phyloP scores from a whole-genome alignment of 2,113 vertebrate species.

The Ctenodactylus gundi region DNA sequence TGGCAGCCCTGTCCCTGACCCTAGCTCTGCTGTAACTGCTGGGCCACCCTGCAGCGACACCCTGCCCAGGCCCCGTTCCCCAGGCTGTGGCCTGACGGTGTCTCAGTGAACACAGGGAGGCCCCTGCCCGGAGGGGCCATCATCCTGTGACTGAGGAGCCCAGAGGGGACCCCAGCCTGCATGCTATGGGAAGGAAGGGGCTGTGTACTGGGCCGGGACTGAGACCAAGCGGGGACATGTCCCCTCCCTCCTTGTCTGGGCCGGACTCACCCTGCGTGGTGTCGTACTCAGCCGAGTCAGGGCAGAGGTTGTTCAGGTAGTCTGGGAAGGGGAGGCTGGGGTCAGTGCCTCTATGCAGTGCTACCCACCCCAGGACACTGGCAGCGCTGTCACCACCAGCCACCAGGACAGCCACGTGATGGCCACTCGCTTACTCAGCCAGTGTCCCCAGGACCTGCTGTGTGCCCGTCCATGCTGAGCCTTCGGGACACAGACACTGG shows the following conservation, averaged over 20 bases:
- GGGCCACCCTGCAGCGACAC: background rate
- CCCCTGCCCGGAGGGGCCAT: accelerated
- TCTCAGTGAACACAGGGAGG: background rate
- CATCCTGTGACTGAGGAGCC: too few relatives aligned
- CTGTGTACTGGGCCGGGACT: background rate
- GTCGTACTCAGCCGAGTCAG: slow-evolving; percentile 96
- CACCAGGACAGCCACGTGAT: background rate
- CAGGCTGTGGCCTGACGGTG: background rate
- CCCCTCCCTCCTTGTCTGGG: accelerated
- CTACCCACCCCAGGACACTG: too few relatives aligned
- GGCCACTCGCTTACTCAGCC: background rate
- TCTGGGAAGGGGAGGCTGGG: slow-evolving; percentile 83
- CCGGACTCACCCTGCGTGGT: slow-evolving; percentile 92
- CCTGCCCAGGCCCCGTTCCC: background rate
- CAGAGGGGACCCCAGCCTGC: background rate
- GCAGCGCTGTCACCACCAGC: background rate
- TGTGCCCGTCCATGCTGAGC: background rate
- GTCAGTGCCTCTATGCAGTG: too few relatives aligned
- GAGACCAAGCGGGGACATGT: accelerated
- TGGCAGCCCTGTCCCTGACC: too few relatives aligned
- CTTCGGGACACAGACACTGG: too few relatives aligned
- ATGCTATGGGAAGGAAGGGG: too few relatives aligned
- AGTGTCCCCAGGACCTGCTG: background rate
- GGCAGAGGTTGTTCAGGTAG: slow-evolving; percentile 98
- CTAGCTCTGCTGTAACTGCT: background rate